Conservation (phyloP, 2,888 invertebrate genomes). For the Lamproptera curius region DNA sequence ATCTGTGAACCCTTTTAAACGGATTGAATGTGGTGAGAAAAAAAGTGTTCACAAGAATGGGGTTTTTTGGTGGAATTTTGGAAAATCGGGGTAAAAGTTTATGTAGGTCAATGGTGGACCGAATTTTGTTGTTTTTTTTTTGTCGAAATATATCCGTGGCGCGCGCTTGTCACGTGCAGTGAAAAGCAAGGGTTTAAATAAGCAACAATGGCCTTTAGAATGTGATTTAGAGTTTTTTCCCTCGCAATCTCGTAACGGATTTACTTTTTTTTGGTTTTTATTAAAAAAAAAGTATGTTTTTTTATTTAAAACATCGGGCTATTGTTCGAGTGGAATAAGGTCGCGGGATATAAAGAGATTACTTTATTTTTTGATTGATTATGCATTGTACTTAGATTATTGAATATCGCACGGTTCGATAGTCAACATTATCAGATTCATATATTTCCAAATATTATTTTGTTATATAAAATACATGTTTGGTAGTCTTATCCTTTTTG, state of each 20-base stretch:
- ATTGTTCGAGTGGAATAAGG: slow-evolving; percentile 42
- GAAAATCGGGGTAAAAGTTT: slow-evolving; percentile 53
- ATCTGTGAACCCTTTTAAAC: slow-evolving; percentile 75
- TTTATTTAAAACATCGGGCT: slow-evolving; percentile 35
- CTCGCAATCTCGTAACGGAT: slow-evolving; percentile 52
- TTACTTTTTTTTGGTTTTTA: slow-evolving; percentile 38
- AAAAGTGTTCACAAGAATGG: slow-evolving; percentile 51
- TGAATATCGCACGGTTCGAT: too few species aligned
- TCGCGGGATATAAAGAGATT: slow-evolving; percentile 40
- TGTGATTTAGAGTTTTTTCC: slow-evolving; percentile 66
- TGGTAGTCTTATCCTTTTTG: too few species aligned
- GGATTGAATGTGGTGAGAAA: slow-evolving; percentile 68
- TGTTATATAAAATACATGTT: too few species aligned
- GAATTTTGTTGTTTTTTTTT: slow-evolving; percentile 56
- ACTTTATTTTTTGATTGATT: slow-evolving; percentile 51
- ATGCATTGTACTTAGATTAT: slow-evolving; percentile 40
- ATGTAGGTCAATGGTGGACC: slow-evolving; percentile 72
- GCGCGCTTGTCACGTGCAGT: slow-evolving; percentile 58
- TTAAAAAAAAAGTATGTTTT: slow-evolving; percentile 32
- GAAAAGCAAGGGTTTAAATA: slow-evolving; percentile 67
- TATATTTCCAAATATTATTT: too few species aligned
- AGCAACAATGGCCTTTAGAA: slow-evolving; percentile 63
- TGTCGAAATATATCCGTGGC: slow-evolving; percentile 51
- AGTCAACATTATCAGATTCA: too few species aligned
- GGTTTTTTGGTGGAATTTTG: slow-evolving; percentile 60